Evolutionary conservation across 2,113 vertebrate genomes (phyloP), one percentile per base, ranked within the genome.

Genomic region (Eidolon helvum): DNA sequence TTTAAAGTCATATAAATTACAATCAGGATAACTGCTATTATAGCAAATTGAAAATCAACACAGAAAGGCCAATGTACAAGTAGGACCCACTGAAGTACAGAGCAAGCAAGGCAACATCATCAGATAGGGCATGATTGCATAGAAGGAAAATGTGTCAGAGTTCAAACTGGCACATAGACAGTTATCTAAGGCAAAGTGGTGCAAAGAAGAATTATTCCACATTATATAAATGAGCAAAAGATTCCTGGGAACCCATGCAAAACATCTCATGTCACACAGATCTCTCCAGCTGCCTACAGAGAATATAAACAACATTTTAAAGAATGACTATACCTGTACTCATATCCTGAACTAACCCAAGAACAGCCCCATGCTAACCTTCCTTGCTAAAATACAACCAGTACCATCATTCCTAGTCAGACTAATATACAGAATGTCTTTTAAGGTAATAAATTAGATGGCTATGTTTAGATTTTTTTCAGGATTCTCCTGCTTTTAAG

Each of bases 151-250:
- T 0, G 82, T 94, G 97, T 97, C 96, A 93, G 78, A 87, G 91
- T 91, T 91, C 85, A 93, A 3, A 79, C 95, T 97, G 95, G 86
- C 96, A 96, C 97, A 83, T 96, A 92, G 91, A 93, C 16, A 8
- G 89, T 89, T 75, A 78, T 83, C 96, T 97, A 97, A 98, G 97
- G 97, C 97, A 97, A 94, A 97, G 96, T 97, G 97, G 97, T 97
- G 94, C 93, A 95, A 95, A 96, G 94, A 97, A 93, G 94, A 97
- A 93, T 92, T 77, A 65, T 43, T 93, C 95, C 30, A 5, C 38
- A 30, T 80, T 66, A 75, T 87, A 88, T 69, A 92, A 90, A 96
- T 28, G 63, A 97, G 94, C 85, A 95, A 82, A 94, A 90, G 71
- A 91, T 65, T 74, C 57, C 15, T 72, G 55, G 89, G 82, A 96